Base-by-base conservation (phyloP, 1,140 invertebrate genomes). In the Apolygus lucorum region DNA sequence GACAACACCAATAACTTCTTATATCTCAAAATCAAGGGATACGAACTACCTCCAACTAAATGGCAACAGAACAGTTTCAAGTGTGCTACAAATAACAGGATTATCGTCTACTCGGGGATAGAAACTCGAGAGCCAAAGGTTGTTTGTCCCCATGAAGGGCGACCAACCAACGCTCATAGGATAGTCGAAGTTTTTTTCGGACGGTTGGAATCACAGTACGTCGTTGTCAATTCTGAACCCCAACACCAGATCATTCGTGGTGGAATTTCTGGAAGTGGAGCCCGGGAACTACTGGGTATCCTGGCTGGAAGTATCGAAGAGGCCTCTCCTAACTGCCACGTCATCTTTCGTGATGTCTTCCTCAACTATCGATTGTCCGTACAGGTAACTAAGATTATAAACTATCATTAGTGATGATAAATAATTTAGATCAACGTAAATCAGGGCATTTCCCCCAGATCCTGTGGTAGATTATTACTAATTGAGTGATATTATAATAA, bases 241-340 rank as follows among this genome's bases (percentile, higher is more conserved):
- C 21, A 72, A 66, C 81, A 72, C 85, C 42, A 85, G 85, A 0
- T 85, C 84, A 22, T 82, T 90, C 52, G 78, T 90, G 8, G 76
- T 90, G 4, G 88, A 90, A 73, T 90, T 89, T 72, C 84, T 90
- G 85, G 76, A 75, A 75, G 81, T 84, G 24, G 88, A 90, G 73
- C 83, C 84, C 2, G 87, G 87, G 0, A 85, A 83, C 74, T 90
- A 90, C 76, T 81, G 83, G 2, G 85, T 90, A 27, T 87, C 86
- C 65, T 90, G 89, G 89, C 88, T 91, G 79, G 88, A 90, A 72
- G 84, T 91, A 25, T 88, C 88, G 26, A 90, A 89, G 74, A 84
- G 88, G 73, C 84, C 87, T 0, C 79, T 81, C 0, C 73, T 82
- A 17, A 79, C 79, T 11, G 79, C 83, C 64, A 82, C 83, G 25